Evolutionary conservation across 2,797 vertebrate species (phyloP).

Genomic region (Amazona finschi): DNA sequence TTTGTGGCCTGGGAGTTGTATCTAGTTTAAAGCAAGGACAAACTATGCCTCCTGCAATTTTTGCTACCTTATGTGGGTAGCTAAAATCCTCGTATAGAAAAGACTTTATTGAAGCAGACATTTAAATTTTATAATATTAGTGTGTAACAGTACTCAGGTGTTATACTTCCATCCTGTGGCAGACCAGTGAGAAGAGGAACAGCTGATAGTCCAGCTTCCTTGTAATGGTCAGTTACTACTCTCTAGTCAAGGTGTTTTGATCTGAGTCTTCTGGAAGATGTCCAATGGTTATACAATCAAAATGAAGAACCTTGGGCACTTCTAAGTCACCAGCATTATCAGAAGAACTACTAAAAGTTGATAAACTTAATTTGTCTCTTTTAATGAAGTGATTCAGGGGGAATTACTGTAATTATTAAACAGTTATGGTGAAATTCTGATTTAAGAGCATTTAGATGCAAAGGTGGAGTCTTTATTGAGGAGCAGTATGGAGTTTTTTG

Average conservation of each 20-base stretch:
- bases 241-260: not conserved
- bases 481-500: not conserved
- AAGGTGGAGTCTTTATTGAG: not conserved
- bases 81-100: not conserved
- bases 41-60: not conserved
- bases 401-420: not conserved
- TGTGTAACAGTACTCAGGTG: not conserved
- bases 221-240: not conserved
- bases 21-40: not conserved
- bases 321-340: not conserved
- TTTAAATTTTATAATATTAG: not conserved
- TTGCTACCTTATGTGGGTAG: not conserved
- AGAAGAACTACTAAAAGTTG: not conserved
- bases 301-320: not conserved
- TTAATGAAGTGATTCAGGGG: not conserved
- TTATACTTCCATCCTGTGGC: not conserved
- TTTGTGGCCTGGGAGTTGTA: not conserved
- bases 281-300: not conserved
- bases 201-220: not conserved
- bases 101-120: not conserved
- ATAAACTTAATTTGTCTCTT: not conserved
- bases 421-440: not conserved
- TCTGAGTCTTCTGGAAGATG: not conserved
- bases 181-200: not conserved
- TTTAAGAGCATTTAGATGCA: not conserved